phyloP scores from a whole-genome alignment of 2,113 vertebrate genomes.

The Poeciliopsis turrubarensis region DNA sequence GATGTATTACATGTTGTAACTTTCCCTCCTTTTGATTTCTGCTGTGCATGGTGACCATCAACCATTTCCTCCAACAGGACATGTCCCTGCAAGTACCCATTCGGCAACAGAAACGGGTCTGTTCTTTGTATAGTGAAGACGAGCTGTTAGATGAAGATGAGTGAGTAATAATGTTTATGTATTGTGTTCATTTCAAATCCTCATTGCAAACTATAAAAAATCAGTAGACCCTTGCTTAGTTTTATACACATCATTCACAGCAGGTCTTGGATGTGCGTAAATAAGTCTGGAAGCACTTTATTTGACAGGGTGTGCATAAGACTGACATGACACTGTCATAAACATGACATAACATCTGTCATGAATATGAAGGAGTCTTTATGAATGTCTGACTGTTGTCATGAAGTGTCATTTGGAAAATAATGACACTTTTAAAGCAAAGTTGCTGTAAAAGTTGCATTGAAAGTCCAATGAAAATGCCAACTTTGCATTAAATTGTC shows the following conservation, averaged over 20 bases:
- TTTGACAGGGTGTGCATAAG: too few relatives aligned
- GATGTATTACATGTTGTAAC: neutral
- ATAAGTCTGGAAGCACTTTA: too few relatives aligned
- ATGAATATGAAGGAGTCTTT: too few relatives aligned
- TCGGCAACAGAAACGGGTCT: conserved; percentile 15
- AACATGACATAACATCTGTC: too few relatives aligned
- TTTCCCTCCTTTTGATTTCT: neutral
- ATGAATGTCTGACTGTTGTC: too few relatives aligned
- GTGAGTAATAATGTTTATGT: conserved; percentile 57
- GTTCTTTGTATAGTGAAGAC: conserved; percentile 78
- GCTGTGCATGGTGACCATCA: conserved; percentile 7
- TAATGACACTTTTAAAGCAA: too few relatives aligned
- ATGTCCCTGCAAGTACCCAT: conserved; percentile 62
- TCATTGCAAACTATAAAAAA: neutral
- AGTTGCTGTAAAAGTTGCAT: too few relatives aligned
- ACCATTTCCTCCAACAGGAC: conserved; percentile 60
- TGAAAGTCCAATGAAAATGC: too few relatives aligned
- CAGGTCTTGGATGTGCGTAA: neutral
- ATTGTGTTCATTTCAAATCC: neutral
- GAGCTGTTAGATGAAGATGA: conserved; percentile 73
- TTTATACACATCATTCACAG: neutral
- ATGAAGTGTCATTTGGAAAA: too few relatives aligned
- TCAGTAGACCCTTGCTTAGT: neutral
- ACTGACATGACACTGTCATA: too few relatives aligned
- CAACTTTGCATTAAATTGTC: too few relatives aligned